These are phyloP conservation scores for Tryphoninae sp. DNA, from an alignment of 2,888 invertebrate genomes.

Conservation along the genomic window DNA sequence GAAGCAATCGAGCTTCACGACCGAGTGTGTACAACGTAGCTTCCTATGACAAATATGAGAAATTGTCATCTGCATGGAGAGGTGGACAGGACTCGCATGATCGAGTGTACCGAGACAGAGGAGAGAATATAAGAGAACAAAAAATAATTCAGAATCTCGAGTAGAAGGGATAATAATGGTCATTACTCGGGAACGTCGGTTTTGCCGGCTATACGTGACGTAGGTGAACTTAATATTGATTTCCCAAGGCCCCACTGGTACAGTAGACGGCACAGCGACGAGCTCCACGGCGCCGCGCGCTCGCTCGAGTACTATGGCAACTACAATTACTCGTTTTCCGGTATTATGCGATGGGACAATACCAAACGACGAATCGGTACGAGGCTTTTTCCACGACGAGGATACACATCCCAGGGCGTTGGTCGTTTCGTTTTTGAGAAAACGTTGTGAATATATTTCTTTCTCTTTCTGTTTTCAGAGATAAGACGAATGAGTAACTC, in stretches of 20 bases:
- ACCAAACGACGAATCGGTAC: not conserved
- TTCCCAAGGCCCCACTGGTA: slow-evolving; percentile 63
- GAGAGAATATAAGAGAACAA: not conserved
- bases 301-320: slow-evolving; percentile 16
- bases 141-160: slow-evolving; percentile 12
- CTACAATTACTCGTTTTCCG: slow-evolving; percentile 33
- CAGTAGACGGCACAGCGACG: slow-evolving; percentile 40
- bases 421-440: not conserved
- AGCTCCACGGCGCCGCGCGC: slow-evolving; percentile 47
- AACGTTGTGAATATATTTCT: too few species aligned
- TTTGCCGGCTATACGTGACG: slow-evolving; percentile 46
- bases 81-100: not conserved
- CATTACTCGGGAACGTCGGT: slow-evolving; percentile 49
- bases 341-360: slow-evolving; percentile 20
- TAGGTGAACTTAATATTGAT: slow-evolving; percentile 66
- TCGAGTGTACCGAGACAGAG: slow-evolving; percentile 9
- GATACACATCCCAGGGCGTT: not conserved
- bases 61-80: slow-evolving; percentile 30
- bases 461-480: too few species aligned
- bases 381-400: not conserved
- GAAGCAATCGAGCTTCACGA: not conserved
- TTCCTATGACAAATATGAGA: not conserved
- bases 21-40: not conserved
- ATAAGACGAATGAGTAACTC: too few species aligned
- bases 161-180: slow-evolving; percentile 55